These are phyloP conservation scores for Conus canariensis DNA, from an alignment of 2,888 invertebrate genomes.

Conservation along the genomic window DNA sequence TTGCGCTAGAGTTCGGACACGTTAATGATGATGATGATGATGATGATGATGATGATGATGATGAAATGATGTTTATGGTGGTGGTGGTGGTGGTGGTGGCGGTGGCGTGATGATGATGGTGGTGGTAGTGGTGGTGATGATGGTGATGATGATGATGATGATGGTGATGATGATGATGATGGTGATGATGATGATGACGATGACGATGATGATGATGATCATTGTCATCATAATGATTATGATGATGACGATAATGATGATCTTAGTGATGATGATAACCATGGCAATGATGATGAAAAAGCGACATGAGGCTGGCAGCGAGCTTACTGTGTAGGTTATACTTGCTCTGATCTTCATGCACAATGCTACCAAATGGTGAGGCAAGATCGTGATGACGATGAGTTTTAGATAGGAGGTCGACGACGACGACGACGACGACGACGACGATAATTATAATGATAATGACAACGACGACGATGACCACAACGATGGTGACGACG, in stretches of 20 bases:
- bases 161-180: neutral
- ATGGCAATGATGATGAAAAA: neutral
- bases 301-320: neutral
- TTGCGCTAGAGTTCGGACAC: no score
- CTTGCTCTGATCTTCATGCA: no score
- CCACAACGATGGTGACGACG: no score
- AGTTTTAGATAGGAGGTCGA: neutral
- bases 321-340: neutral
- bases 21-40: no score
- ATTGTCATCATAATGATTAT: neutral
- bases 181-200: neutral
- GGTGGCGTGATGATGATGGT: no score
- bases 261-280: neutral
- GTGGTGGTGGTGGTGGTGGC: no score
- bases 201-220: neutral
- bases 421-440: neutral
- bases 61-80: no score
- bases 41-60: no score
- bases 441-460: neutral
- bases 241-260: neutral
- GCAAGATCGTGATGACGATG: neutral
- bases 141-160: no score
- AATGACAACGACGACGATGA: neutral
- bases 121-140: no score
- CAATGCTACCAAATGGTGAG: neutral